Base-by-base conservation (phyloP, 2,888 invertebrate species). In the Tetrapedia diversipes region DNA sequence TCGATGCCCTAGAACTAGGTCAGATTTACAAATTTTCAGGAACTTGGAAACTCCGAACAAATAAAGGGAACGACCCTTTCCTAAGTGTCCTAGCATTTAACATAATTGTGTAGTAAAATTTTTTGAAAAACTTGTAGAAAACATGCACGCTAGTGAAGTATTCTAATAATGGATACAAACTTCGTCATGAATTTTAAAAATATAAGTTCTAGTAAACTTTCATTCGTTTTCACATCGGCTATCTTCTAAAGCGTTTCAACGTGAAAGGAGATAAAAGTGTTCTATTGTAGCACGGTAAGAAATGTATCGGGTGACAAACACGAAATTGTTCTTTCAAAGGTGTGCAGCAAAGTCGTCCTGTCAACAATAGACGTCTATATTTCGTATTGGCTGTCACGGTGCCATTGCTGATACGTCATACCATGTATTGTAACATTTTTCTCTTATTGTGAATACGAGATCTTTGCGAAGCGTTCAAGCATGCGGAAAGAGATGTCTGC, bases 281-380 rank as follows among this genome's bases (percentile, higher is more conserved):
- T 56, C 32, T 53, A 32, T 43, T 10, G 32, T 16, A 22, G 22
- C 16, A 16, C 16, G n/a, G 11, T 14, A 27, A 41, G 45, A 16
- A 43, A 54, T 54, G 32, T 54, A 64, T 34, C 34, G 34, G 11
- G n/a, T 54, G 45, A 45, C 19, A 56, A 39, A 39, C 0, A 29
- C 11, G 37, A 39, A 49, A 32, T 22, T 57, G 47, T 67, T 41
- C 16, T 34, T 49, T 22, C 16, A 22, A 49, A 47, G 37, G 45
- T 39, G 37, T 29, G 49, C 19, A 16, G 6, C 34, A 54, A 57
- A 53, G 66, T 49, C 37, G 19, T 41, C 34, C 11, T 49, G 47
- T 32, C 80, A 79, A 71, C 61, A 53, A 69, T 69, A 81, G 80
- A 78, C 75, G 84, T 86, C 66, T 76, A 79, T 80, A 80, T 85